Percentiles rank a stretch among this genome's conserved stretches.
Conservation (phyloP, 2,888 invertebrate genomes). For the Hypena proboscidalis region DNA sequence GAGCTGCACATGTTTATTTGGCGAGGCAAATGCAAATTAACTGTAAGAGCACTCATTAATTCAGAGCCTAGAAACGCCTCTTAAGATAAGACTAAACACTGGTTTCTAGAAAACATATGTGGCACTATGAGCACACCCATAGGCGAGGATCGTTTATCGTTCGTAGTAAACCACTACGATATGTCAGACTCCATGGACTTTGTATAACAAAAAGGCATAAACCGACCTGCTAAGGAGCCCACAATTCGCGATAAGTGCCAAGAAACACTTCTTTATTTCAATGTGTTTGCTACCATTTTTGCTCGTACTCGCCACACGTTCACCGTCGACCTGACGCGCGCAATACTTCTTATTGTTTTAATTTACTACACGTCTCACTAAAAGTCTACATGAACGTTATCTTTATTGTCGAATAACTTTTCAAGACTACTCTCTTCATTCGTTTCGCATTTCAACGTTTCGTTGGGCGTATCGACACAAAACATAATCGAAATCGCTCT, state of each 20-base stretch:
- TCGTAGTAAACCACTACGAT: conserved; percentile 68
- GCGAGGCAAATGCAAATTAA: conserved; percentile 36
- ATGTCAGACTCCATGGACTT: conserved; percentile 69
- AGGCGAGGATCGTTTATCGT: conserved; percentile 66
- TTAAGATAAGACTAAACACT: conserved; percentile 46
- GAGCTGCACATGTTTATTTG: conserved; percentile 36
- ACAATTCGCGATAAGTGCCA: conserved; percentile 43
- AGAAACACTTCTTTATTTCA: conserved; percentile 53
- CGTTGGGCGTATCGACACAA: conserved; percentile 46
- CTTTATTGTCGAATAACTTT: conserved; percentile 61
- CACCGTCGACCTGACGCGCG: conserved; percentile 41
- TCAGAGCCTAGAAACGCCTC: conserved; percentile 44
- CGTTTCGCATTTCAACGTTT: conserved; percentile 39
- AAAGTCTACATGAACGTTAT: conserved; percentile 59
- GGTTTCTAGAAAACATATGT: conserved; percentile 44
- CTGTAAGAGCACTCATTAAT: conserved; percentile 46
- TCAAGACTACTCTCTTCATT: conserved; percentile 47
- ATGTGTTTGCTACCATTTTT: conserved; percentile 50
- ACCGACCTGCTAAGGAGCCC: conserved; percentile 62
- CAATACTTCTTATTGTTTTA: conserved; percentile 65
- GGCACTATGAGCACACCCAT: conserved; percentile 42
- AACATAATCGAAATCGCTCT: conserved; percentile 51
- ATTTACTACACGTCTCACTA: conserved; percentile 63
- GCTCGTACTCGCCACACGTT: conserved; percentile 40
- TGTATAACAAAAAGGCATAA: conserved; percentile 65